Percentiles rank a stretch among this genome's conserved stretches.
Conservation (phyloP, 2,113 vertebrate genomes). For the human region DNA sequence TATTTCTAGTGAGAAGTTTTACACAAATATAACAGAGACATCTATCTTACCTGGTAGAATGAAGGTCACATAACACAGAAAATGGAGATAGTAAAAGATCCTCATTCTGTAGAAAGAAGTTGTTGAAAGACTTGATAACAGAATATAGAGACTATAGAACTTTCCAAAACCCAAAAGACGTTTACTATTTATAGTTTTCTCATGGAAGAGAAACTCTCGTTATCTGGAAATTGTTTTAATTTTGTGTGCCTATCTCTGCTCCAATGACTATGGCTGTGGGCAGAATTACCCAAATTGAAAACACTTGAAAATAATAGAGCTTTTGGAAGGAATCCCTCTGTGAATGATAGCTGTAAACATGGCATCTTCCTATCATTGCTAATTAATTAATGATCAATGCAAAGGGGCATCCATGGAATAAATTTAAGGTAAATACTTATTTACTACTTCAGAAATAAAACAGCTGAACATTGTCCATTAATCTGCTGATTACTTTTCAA, state of each 20-base stretch:
- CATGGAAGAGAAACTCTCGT: background rate
- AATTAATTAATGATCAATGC: background rate
- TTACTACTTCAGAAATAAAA: slow-evolving; percentile 3
- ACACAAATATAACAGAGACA: background rate
- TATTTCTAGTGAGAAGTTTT: background rate
- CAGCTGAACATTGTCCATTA: background rate
- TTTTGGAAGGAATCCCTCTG: background rate
- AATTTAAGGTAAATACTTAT: background rate
- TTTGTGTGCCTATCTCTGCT: slow-evolving; percentile 51
- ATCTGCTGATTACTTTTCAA: background rate
- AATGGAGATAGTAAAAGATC: slow-evolving; percentile 43
- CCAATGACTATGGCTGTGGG: slow-evolving; percentile 50
- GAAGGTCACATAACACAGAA: slow-evolving; percentile 53
- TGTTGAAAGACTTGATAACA: background rate
- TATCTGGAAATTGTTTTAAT: slow-evolving; percentile 22
- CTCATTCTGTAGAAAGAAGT: slow-evolving; percentile 52
- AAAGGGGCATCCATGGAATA: rapidly evolving
- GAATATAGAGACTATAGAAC: background rate
- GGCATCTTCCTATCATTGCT: background rate
- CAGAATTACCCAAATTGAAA: slow-evolving; percentile 37
- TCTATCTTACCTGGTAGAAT: slow-evolving; percentile 63
- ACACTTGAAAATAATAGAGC: background rate
- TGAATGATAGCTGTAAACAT: background rate
- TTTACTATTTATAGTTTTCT: slow-evolving; percentile 66
- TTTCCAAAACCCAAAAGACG: background rate